Percentiles rank a stretch among this genome's conserved stretches.
These are phyloP conservation scores for Folsomia manolachei DNA, from an alignment of 2,888 invertebrate species.

Conservation along the genomic window DNA sequence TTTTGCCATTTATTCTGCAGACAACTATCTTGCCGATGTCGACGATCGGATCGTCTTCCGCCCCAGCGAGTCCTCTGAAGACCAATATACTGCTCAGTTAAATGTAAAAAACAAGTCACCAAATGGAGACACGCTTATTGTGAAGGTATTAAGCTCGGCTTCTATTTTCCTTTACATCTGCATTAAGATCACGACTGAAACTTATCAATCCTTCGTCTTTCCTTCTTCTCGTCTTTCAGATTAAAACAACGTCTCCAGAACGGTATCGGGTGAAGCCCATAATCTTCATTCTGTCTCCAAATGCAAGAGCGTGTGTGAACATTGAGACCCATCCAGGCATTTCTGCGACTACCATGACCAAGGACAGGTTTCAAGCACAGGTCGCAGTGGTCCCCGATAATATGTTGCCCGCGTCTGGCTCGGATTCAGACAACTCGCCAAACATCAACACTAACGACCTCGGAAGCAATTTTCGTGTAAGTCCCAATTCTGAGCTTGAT, in stretches of 20 bases:
- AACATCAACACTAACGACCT: slow-evolving; percentile 33
- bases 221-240: slow-evolving; percentile 58
- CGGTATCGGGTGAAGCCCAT: slow-evolving; percentile 91
- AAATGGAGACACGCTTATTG: slow-evolving; percentile 39
- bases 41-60: slow-evolving; percentile 39
- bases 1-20: slow-evolving; percentile 24
- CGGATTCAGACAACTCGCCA: slow-evolving; percentile 27
- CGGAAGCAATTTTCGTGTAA: slow-evolving; percentile 35
- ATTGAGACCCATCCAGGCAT: slow-evolving; percentile 71
- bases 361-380: slow-evolving; percentile 79
- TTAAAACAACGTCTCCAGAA: slow-evolving; percentile 93
- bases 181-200: too few relatives aligned
- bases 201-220: not conserved
- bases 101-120: slow-evolving; percentile 44
- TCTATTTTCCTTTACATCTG: not conserved
- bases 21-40: slow-evolving; percentile 38
- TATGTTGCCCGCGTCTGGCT: slow-evolving; percentile 30
- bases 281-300: slow-evolving; percentile 69
- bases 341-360: slow-evolving; percentile 60
- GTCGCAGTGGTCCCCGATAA: slow-evolving; percentile 39
- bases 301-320: slow-evolving; percentile 64
- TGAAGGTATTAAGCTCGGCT: slow-evolving; percentile 34
- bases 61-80: slow-evolving; percentile 37
- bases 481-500: slow-evolving; percentile 1
- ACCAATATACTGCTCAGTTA: slow-evolving; percentile 33